Evolutionary conservation across 2,888 invertebrate species (phyloP).

Genomic region (Rhagium mordax): DNA sequence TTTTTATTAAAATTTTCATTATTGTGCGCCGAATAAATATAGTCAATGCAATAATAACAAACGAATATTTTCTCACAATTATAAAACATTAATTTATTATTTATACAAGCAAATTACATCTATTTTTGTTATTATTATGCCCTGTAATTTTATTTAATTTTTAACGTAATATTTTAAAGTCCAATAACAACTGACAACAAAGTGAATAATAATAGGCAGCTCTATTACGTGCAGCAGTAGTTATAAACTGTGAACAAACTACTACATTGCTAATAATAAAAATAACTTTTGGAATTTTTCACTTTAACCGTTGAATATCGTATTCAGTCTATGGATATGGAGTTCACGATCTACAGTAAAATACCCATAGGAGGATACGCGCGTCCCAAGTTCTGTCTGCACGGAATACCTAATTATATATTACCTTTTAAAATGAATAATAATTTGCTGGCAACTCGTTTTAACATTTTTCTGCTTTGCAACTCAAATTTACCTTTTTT

Average conservation of each 20-base stretch:
- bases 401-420: constrained; percentile 54
- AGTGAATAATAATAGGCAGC: constrained; percentile 1
- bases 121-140: background rate
- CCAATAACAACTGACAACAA: background rate
- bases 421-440: constrained; percentile 53
- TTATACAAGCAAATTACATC: background rate
- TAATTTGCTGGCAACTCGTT: constrained; percentile 46
- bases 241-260: constrained; percentile 1
- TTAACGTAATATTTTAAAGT: background rate
- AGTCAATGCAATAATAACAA: no score
- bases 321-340: constrained; percentile 29
- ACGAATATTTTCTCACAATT: background rate
- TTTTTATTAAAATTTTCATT: no score
- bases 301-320: constrained; percentile 21
- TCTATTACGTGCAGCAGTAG: background rate
- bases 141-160: background rate
- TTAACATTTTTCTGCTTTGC: constrained; percentile 42
- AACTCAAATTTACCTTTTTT: constrained; percentile 44
- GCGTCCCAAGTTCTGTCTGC: constrained; percentile 48
- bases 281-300: constrained; percentile 18
- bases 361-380: constrained; percentile 45
- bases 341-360: constrained; percentile 38
- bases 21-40: no score
- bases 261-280: constrained; percentile 4
- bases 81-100: background rate